Conservation (phyloP, 1,140 invertebrate species). For the Eurosta solidaginis region DNA sequence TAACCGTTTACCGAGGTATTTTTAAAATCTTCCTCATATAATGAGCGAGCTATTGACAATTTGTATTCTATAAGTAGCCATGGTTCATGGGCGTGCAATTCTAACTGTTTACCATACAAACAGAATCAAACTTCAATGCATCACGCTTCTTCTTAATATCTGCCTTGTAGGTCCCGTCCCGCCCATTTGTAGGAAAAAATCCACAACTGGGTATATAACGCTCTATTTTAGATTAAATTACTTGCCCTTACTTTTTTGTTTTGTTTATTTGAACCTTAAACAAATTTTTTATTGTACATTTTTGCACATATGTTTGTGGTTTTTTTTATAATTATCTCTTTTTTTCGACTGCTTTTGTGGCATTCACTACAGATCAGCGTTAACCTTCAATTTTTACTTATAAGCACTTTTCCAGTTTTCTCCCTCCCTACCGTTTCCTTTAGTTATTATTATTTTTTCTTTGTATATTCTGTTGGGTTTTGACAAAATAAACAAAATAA, state of each 20-base stretch:
- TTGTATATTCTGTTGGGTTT: not conserved
- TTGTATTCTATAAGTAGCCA: too few relatives aligned
- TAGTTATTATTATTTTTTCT: not conserved
- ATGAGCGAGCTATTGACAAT: too few relatives aligned
- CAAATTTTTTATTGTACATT: not conserved
- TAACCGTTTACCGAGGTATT: too few relatives aligned
- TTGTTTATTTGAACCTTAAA: not conserved
- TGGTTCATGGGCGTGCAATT: too few relatives aligned
- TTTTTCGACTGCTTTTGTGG: constrained; percentile 1
- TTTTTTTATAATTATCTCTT: not conserved
- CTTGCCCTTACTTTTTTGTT: not conserved
- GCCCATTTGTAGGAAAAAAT: too few relatives aligned
- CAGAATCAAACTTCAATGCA: too few relatives aligned
- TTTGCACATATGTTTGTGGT: not conserved
- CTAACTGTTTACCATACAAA: too few relatives aligned
- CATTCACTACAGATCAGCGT: not conserved
- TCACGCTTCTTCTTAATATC: too few relatives aligned
- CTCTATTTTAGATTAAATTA: not conserved
- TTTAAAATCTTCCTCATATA: too few relatives aligned
- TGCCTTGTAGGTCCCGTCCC: too few relatives aligned
- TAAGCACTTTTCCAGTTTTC: not conserved
- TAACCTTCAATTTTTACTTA: not conserved
- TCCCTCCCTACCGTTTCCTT: not conserved
- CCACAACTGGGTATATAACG: too few relatives aligned
- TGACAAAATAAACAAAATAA: not conserved